phyloP scores from a whole-genome alignment of 2,113 vertebrate genomes.

The Alosa alosa region DNA sequence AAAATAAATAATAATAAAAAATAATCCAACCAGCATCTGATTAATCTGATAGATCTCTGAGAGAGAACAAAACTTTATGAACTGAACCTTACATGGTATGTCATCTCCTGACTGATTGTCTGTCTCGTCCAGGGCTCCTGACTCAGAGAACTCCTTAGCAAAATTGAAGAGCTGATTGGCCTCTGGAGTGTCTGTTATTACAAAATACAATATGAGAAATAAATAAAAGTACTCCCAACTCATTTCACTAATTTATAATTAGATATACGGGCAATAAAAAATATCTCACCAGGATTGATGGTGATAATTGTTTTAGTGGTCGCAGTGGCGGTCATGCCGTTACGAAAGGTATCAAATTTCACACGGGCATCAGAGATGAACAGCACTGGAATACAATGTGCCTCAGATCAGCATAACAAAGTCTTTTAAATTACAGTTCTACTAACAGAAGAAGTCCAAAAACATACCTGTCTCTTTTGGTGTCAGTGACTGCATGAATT shows the following conservation, averaged over 20 bases:
- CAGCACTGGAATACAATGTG: constrained; percentile 77
- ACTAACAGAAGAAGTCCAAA: constrained; percentile 35
- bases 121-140: constrained; percentile 70
- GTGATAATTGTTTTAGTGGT: constrained; percentile 94
- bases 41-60: constrained; percentile 15
- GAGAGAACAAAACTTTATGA: background rate
- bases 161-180: constrained; percentile 83
- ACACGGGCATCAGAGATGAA: constrained; percentile 90
- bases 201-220: background rate
- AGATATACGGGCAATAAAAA: background rate
- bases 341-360: constrained; percentile 90
- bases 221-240: background rate
- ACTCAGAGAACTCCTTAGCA: constrained; percentile 76
- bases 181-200: constrained; percentile 82
- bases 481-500: constrained; percentile 80
- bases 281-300: constrained; percentile 85
- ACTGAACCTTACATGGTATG: constrained; percentile 72
- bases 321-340: constrained; percentile 85
- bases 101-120: constrained; percentile 72
- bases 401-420: constrained; percentile 34
- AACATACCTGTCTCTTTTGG: constrained; percentile 85
- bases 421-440: constrained; percentile 42
- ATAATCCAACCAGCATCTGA: background rate
- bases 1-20: background rate
- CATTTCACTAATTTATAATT: too few species aligned